phyloP scores from a whole-genome alignment of 64 coral and sea anemone species.

The Astreopora myriophthalma region DNA sequence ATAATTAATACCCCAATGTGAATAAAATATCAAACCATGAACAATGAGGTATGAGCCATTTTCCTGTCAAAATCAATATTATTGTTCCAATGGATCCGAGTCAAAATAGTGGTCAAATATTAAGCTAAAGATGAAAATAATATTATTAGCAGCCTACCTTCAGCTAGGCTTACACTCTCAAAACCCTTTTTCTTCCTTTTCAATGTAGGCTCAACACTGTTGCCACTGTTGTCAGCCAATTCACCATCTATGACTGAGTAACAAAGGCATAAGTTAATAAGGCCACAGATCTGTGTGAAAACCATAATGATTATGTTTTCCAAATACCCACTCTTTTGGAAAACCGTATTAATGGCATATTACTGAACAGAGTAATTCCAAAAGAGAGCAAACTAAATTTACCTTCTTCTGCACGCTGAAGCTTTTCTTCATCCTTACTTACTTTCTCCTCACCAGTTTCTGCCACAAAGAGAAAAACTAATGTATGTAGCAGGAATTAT shows the following conservation, averaged over 20 bases:
- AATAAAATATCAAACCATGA: too few relatives aligned
- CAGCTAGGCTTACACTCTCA: slow-evolving; percentile 28
- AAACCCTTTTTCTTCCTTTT: neutral
- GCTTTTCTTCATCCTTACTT: neutral
- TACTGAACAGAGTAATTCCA: neutral
- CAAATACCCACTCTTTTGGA: too few relatives aligned
- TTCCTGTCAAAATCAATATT: too few relatives aligned
- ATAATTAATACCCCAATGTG: too few relatives aligned
- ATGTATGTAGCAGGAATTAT: neutral
- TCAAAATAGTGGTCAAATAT: too few relatives aligned
- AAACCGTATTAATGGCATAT: neutral
- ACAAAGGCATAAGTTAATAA: too few relatives aligned
- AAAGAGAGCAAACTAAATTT: neutral
- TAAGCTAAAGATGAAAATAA: too few relatives aligned
- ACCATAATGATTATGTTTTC: too few relatives aligned
- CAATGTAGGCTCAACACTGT: neutral
- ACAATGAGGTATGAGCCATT: too few relatives aligned
- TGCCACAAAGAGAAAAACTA: neutral
- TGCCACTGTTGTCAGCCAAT: neutral
- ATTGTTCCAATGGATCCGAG: too few relatives aligned
- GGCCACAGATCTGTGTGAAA: too few relatives aligned
- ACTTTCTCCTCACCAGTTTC: neutral
- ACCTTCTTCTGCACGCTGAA: neutral
- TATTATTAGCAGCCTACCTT: neutral
- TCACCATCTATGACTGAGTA: neutral